A percentile compares a stretch with the other conserved stretches of the same genome.
Evolutionary conservation across 2,888 invertebrate species (phyloP).

Genomic region (Creontiades dilutus): DNA sequence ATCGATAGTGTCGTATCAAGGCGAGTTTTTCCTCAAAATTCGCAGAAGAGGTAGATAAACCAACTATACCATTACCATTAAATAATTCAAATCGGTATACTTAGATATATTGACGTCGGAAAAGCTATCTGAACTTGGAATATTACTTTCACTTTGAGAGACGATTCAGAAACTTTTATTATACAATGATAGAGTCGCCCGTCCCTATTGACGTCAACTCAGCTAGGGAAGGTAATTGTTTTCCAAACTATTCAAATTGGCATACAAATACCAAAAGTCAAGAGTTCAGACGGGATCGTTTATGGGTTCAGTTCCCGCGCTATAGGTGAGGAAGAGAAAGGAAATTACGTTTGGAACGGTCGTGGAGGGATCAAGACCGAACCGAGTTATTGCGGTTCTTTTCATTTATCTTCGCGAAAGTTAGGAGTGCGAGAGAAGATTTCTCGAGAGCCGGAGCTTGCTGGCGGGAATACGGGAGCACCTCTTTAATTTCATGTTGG

Average conservation of each 20-base stretch:
- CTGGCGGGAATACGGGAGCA: constrained; percentile 19
- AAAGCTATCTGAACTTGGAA: no score
- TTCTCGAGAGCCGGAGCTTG: not conserved
- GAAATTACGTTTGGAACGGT: constrained; percentile 23
- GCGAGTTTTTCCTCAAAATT: no score
- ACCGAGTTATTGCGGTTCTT: constrained; percentile 32
- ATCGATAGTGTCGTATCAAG: no score
- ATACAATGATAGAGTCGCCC: no score
- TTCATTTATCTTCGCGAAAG: constrained; percentile 29
- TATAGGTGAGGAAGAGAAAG: constrained; percentile 8
- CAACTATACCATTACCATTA: no score
- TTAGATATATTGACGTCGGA: no score
- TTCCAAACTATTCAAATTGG: not conserved
- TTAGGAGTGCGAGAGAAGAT: not conserved
- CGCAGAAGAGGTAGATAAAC: no score
- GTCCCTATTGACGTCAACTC: not conserved
- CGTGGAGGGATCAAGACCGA: constrained; percentile 26
- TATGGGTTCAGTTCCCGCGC: not conserved
- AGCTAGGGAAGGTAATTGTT: not conserved
- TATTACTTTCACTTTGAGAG: no score
- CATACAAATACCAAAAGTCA: not conserved
- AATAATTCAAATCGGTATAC: no score
- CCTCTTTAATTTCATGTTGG: constrained; percentile 29
- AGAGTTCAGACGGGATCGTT: not conserved
- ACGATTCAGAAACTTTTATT: no score